These are phyloP conservation scores for Steatocranus sp. DNA, from an alignment of 2,797 vertebrate species.

Conservation along the genomic window DNA sequence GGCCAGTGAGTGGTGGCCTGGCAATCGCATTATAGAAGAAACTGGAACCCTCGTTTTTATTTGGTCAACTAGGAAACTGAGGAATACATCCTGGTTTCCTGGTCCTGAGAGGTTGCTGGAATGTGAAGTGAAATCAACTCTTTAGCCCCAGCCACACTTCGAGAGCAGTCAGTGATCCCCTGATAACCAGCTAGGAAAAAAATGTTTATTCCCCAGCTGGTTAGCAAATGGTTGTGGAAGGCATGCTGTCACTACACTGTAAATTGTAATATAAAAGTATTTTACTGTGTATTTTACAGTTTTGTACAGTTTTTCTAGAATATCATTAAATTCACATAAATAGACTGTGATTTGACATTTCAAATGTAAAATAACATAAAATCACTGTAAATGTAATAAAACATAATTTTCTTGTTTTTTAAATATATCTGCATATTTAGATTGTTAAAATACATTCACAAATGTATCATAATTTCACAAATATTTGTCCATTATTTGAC, in stretches of 20 bases:
- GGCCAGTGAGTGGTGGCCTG: neutral
- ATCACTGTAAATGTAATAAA: too few species aligned
- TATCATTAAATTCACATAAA: too few species aligned
- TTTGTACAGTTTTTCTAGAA: too few species aligned
- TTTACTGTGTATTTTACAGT: too few species aligned
- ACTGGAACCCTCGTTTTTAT: neutral
- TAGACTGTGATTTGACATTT: too few species aligned
- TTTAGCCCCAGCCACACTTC: neutral
- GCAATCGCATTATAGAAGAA: neutral
- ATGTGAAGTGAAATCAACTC: neutral
- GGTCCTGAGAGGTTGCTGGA: neutral
- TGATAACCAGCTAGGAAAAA: neutral
- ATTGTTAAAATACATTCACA: too few species aligned
- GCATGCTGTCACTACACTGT: neutral
- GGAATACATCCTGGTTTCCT: neutral
- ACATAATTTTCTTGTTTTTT: too few species aligned
- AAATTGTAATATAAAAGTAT: too few species aligned
- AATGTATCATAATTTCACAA: too few species aligned
- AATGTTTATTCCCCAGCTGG: neutral
- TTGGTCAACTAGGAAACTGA: neutral
- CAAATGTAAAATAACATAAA: too few species aligned
- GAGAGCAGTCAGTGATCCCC: neutral
- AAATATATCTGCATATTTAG: too few species aligned
- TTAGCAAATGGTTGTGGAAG: neutral
- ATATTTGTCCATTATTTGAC: too few species aligned